Evolutionary conservation across 2,888 invertebrate genomes (phyloP).

Genomic region (Steinernema carpocapsae): DNA sequence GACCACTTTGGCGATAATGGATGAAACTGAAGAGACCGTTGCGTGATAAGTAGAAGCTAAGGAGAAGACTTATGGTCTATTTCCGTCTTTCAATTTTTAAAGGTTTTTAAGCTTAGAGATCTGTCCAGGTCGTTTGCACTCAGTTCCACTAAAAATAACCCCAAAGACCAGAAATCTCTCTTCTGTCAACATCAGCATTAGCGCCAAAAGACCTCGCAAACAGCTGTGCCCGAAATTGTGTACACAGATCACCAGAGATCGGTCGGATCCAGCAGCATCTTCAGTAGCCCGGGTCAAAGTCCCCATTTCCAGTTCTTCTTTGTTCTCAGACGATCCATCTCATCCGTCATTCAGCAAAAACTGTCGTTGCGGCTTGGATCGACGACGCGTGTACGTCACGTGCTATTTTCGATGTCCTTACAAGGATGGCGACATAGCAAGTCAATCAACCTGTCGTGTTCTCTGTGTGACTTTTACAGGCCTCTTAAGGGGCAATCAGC

Average conservation of each 20-base stretch:
- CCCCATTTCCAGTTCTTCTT: constrained; percentile 19
- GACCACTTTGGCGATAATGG: background rate
- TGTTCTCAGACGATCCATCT: background rate
- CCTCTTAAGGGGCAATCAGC: background rate
- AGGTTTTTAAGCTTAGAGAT: no score
- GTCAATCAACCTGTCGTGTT: background rate
- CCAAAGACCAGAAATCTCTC: constrained; percentile 4
- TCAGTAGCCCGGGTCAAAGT: constrained; percentile 4
- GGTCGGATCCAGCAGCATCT: background rate
- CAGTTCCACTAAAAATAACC: constrained; percentile 1
- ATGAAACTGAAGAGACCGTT: background rate
- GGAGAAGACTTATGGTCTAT: background rate
- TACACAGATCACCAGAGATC: constrained; percentile 10
- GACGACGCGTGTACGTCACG: no score
- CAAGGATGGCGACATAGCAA: background rate
- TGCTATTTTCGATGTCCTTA: constrained; percentile 13
- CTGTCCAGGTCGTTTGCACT: no score
- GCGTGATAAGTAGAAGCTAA: background rate
- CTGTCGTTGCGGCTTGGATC: background rate
- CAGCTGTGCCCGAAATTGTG: background rate
- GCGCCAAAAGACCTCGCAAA: background rate
- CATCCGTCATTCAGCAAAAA: constrained; percentile 3
- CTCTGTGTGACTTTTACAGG: background rate
- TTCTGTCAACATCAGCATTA: background rate
- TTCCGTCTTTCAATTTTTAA: no score